A percentile compares a stretch with the other conserved stretches of the same genome.
Conservation (phyloP, 2,797 vertebrate genomes). For the Gobionotothen gibberifrons region DNA sequence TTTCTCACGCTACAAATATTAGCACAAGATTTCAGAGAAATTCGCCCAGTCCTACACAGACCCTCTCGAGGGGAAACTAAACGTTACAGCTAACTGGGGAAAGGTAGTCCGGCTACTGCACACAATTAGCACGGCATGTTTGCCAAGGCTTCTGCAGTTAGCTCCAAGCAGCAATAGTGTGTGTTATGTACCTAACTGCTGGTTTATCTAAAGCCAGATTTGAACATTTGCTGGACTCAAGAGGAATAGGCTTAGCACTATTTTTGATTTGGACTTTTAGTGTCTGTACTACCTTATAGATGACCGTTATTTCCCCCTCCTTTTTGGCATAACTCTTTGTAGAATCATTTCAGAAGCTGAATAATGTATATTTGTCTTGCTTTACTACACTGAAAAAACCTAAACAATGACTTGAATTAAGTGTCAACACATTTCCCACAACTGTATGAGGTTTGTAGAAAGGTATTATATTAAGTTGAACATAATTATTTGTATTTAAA, state of each 20-base stretch:
- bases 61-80: slow-evolving; percentile 64
- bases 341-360: background rate
- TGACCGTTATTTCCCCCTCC: slow-evolving; percentile 8
- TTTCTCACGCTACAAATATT: slow-evolving; percentile 78
- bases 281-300: background rate
- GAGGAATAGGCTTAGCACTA: background rate
- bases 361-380: background rate
- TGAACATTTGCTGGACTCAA: slow-evolving; percentile 1
- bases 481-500: too few relatives aligned
- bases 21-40: slow-evolving; percentile 72
- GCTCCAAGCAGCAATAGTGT: slow-evolving; percentile 26
- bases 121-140: slow-evolving; percentile 47
- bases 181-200: slow-evolving; percentile 9
- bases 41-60: slow-evolving; percentile 65
- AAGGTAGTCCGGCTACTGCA: slow-evolving; percentile 69
- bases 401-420: too few relatives aligned
- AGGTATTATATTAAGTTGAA: too few relatives aligned
- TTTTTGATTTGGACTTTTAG: slow-evolving; percentile 14
- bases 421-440: too few relatives aligned
- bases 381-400: background rate
- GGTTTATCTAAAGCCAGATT: slow-evolving; percentile 6
- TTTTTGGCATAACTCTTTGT: slow-evolving; percentile 7
- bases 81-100: slow-evolving; percentile 67
- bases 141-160: slow-evolving; percentile 39
- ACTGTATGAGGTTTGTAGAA: too few relatives aligned